Evolutionary conservation across 2,113 vertebrate genomes (phyloP).

Genomic region (Gambusia holbrooki): DNA sequence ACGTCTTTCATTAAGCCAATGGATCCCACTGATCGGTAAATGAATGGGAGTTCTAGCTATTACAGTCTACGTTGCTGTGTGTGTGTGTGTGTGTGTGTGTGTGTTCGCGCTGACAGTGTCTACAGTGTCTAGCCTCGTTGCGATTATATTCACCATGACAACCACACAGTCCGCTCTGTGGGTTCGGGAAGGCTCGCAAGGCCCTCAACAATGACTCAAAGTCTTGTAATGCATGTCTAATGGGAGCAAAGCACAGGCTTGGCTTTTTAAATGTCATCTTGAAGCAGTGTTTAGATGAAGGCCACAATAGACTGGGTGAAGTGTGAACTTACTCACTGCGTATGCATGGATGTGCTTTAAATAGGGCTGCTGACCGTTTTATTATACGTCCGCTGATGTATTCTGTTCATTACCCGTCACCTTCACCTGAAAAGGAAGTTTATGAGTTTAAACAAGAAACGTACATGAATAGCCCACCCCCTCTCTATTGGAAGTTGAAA

Average conservation of each 20-base stretch:
- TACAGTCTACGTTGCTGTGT: conserved; percentile 13
- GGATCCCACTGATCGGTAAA: conserved; percentile 12
- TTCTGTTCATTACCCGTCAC: conserved; percentile 66
- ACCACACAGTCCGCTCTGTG: conserved; percentile 40
- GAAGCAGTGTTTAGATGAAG: conserved; percentile 18
- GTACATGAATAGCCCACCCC: conserved; percentile 17
- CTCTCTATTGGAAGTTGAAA: not conserved
- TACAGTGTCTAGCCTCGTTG: conserved; percentile 26
- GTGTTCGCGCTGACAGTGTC: conserved; percentile 13
- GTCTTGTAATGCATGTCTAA: conserved; percentile 38
- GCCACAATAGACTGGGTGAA: conserved; percentile 36
- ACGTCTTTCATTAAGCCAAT: conserved; percentile 12
- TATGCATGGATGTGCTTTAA: conserved; percentile 39
- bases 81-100: conserved; percentile 27
- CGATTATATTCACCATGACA: conserved; percentile 61
- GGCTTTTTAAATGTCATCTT: conserved; percentile 55
- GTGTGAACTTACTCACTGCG: conserved; percentile 29
- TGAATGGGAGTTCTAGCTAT: conserved; percentile 19
- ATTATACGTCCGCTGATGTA: conserved; percentile 52
- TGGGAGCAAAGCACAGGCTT: conserved; percentile 34
- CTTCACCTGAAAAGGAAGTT: conserved; percentile 68
- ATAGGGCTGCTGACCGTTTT: conserved; percentile 27
- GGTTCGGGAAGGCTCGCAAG: conserved; percentile 50
- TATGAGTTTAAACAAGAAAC: conserved; percentile 47
- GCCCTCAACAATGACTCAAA: conserved; percentile 39